A percentile compares a stretch with the other conserved stretches of the same genome.
phyloP scores from a whole-genome alignment of 2,113 vertebrate genomes.

The Hassar affinis region DNA sequence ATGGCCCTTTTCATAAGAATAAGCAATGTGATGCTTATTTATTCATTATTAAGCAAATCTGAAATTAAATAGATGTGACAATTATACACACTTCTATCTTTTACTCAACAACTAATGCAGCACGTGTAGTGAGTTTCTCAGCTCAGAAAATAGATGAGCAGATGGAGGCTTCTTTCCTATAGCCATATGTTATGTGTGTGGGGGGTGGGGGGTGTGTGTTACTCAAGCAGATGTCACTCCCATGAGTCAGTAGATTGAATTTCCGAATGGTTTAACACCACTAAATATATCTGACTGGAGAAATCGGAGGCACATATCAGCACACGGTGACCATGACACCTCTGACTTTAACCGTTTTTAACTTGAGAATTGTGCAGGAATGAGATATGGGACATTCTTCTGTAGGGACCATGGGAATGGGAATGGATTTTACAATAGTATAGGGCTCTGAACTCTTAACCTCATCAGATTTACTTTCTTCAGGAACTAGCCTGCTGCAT shows the following conservation, averaged over 20 bases:
- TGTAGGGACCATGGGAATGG: not conserved
- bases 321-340: constrained; percentile 3
- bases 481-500: not conserved
- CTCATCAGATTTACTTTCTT: not conserved
- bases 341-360: not conserved
- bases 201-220: not conserved
- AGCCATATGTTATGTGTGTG: not conserved
- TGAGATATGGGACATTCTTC: not conserved
- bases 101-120: not conserved
- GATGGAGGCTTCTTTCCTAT: constrained; percentile 1
- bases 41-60: not conserved
- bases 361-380: not conserved
- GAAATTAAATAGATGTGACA: not conserved
- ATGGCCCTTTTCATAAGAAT: not conserved
- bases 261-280: constrained; percentile 49
- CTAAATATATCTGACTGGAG: constrained; percentile 51
- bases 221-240: constrained; percentile 23
- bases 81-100: not conserved
- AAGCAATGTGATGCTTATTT: not conserved
- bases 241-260: constrained; percentile 47
- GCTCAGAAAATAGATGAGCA: not conserved
- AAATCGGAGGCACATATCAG: constrained; percentile 31
- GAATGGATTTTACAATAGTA: not conserved
- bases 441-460: not conserved
- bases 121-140: not conserved